Evolutionary conservation across 2,888 invertebrate species (phyloP), one percentile per base, ranked within the genome.

Genomic region (Clunio marinus): DNA sequence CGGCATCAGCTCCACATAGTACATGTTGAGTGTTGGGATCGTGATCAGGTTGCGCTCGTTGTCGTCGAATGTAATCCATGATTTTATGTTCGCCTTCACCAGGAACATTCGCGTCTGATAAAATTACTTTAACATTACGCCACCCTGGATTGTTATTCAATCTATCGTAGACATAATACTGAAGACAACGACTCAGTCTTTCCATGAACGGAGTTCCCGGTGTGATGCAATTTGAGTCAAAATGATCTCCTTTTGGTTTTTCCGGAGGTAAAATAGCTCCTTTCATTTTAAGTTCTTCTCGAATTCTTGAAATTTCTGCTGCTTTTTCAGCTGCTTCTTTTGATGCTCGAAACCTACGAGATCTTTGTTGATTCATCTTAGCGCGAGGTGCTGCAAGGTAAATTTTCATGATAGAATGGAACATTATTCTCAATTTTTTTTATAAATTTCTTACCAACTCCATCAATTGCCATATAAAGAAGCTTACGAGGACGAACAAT

Each of bases 191-290:
- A 79, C 91, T 95, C 69, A 97, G 82, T 41, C 92, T 82, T 73
- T 92, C 93, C 96, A 97, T 97, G 76, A 97, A 97, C 0, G 95
- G 95, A 4, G 98, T 97, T n/a, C 98, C 97, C 0, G 99, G 99
- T 0, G 99, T 99, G 75, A 99, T 99, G 76, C 99, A 99, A 79
- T 99, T 99, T 68, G 96, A 96, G 79, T 99, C 99, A 78, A 99
- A 99, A 80, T 97, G 96, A 46, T 92, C 91, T 72, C 87, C 92
- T 74, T 93, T 92, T 0, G 89, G 86, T 79, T 96, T 97, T 75
- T 92, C 89, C 0, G 92, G 89, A 0, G 94, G 94, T 65, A 94
- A 78, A 72, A 84, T 81, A 15, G 86, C 87, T 0, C 93, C 93
- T 75, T 88, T 88, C 1, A 82, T 78, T 65, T 83, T 75, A 35